Evolutionary conservation across 2,888 invertebrate genomes (phyloP).

Genomic region (Ormia ochracea): DNA sequence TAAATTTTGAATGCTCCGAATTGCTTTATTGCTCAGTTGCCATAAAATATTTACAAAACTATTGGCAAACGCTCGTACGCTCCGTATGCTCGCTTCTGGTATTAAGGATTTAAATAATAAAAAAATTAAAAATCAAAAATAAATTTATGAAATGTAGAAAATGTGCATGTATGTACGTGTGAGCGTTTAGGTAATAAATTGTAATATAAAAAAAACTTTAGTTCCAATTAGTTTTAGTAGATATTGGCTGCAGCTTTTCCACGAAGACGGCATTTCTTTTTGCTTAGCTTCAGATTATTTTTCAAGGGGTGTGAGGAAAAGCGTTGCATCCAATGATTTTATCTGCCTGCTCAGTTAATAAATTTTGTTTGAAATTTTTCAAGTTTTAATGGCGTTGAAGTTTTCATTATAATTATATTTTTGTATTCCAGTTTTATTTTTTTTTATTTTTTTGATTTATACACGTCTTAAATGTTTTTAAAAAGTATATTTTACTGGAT

Average conservation of each 20-base stretch:
- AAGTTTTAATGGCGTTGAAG: conserved; percentile 37
- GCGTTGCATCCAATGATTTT: neutral
- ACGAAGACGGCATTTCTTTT: conserved; percentile 23
- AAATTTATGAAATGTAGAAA: conserved; percentile 45
- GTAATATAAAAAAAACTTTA: conserved; percentile 51
- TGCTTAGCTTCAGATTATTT: neutral
- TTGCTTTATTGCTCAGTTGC: neutral
- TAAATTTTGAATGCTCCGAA: neutral
- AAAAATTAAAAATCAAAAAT: neutral
- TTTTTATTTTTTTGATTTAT: conserved; percentile 73
- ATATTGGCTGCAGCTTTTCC: conserved; percentile 1
- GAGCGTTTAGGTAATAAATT: conserved; percentile 50
- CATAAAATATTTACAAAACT: conserved; percentile 28
- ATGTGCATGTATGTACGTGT: neutral
- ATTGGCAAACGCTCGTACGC: conserved; percentile 26
- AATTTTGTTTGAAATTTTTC: conserved; percentile 39
- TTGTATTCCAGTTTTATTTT: conserved; percentile 56
- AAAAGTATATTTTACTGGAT: conserved; percentile 72
- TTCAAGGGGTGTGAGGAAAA: neutral
- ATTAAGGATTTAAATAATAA: neutral
- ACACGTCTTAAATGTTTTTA: conserved; percentile 68
- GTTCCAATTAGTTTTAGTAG: conserved; percentile 51
- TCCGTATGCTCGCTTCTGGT: neutral
- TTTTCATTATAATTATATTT: conserved; percentile 27
- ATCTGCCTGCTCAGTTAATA: conserved; percentile 41